Evolutionary conservation across 37 sponge, comb jelly and placozoan species (phyloP), one percentile per base, ranked within the genome.

Genomic region (Ianthella basta): DNA sequence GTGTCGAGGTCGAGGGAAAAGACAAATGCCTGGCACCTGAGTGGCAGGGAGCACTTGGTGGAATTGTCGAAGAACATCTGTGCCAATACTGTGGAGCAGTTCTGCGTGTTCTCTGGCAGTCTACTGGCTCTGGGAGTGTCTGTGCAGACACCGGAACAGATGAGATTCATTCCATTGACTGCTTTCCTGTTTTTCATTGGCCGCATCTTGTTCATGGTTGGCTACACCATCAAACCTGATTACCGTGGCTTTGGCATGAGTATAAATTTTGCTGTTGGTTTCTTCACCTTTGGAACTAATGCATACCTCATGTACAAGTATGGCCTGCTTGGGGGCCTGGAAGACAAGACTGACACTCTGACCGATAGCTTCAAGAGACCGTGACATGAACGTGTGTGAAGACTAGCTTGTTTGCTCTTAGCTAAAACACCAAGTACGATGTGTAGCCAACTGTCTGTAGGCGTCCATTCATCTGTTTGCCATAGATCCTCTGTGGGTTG

Each of bases 61-160:
- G 60, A 82, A 35, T 1, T 78, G 50, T 37, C 82, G 57, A 89
- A 88, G 81, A 89, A 89, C 35, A 25, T 86, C 25, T 80, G 86
- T 20, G 29, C 37, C 33, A 92, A 92, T 75, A 89, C 92, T 20
- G 29, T 89, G 27, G 92, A 92, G 50, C 92, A 92, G 72, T 50
- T 55, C 13, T 10, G 64, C 16, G 23, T 89, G 20, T 83, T 79
- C 35, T 21, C 66, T 20, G 21, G 79, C 15, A 5, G 41, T 20
- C 21, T 78, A 1, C 56, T 88, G 15, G 63, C 81, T 0, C 69
- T 86, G 0, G 85, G 65, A 18, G 83, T 84, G 1, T 80, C 56
- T n/a, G 55, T 83, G 25, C 83, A 92, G 18, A 70, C 81, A 10
- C 20, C 86, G 2, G 65, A 81, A 4, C 86, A 86, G 57, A 86